Conservation (phyloP, 2,888 invertebrate species). For the Acrobasis repandana region DNA sequence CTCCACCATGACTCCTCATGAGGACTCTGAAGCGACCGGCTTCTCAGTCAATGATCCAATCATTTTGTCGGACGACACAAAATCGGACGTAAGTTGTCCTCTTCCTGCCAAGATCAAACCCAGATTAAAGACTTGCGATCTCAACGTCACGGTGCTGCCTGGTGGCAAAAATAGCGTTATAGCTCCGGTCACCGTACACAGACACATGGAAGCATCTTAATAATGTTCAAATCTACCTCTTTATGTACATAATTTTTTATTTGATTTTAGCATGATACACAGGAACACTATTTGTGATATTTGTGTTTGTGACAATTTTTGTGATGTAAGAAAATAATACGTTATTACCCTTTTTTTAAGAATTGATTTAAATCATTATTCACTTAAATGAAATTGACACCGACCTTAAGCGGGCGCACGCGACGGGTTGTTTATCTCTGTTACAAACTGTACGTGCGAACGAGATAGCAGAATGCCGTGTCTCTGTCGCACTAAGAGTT, state of each 20-base stretch:
- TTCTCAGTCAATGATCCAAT: conserved; percentile 87
- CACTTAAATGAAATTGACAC: too few relatives aligned
- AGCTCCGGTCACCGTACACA: conserved; percentile 95
- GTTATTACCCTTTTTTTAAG: too few relatives aligned
- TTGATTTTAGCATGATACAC: conserved; percentile 14
- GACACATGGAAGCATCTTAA: conserved; percentile 92
- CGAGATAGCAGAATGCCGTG: too few relatives aligned
- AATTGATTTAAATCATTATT: too few relatives aligned
- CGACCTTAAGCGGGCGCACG: neutral
- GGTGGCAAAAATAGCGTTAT: conserved; percentile 85
- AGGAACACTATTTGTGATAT: conserved; percentile 29
- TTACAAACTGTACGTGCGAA: too few relatives aligned
- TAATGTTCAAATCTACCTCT: conserved; percentile 57
- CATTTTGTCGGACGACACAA: conserved; percentile 78
- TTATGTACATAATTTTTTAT: conserved; percentile 33
- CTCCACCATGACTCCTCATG: conserved; percentile 96
- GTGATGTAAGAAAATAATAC: neutral
- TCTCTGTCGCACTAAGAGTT: too few relatives aligned
- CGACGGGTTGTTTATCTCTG: too few relatives aligned
- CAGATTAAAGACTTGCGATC: conserved; percentile 64
- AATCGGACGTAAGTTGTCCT: conserved; percentile 83
- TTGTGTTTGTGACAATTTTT: conserved; percentile 21
- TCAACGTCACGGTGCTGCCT: conserved; percentile 76
- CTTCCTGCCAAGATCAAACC: conserved; percentile 75
- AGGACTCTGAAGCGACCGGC: conserved; percentile 92